Base-by-base conservation (phyloP, 2,888 invertebrate genomes). In the Flexamia atlantica region DNA sequence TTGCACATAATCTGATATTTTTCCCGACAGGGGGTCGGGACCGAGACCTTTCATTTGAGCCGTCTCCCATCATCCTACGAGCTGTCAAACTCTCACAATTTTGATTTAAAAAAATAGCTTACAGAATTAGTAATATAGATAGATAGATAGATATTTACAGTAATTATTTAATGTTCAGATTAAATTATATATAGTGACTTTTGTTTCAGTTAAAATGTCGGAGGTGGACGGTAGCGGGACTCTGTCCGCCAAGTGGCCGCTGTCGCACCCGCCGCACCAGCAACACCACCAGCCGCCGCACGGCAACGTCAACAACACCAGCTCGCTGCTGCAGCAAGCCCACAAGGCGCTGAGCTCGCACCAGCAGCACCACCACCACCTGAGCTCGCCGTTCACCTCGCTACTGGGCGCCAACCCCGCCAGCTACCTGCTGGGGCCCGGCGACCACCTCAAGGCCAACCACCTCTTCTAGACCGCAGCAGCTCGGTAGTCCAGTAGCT, bases 261-360 rank as follows among this genome's bases (percentile, higher is more conserved):
- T 84, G 4, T 50, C 64, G 17, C 84, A 84, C 23, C 84, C 82
- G 9, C 79, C 30, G 89, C 90, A 84, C 70, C 85, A 81, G 76
- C 83, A 82, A 81, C 85, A 64, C 32, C 84, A 46, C 46, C 90
- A 90, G 90, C 90, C 89, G 85, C 90, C 90, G n/a, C 90, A 90
- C 85, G 89, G 90, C 30, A 57, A 53, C 7, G 79, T 79, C 12
- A 91, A 90, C 88, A 91, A 90, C 88, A 90, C 91, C 42, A 90
- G 90, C 28, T 89, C 91, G 0, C 87, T 91, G 82, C 90, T 91
- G 42, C 91, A 91, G 83, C 91, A 91, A 87, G 90, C 91, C 10
- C 90, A 90, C 87, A 91, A 91, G 87, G 90, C 90, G 42, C 88
- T 90, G 83, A 84, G 53, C 70, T 84, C 85, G 32, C 84, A 84